These are phyloP conservation scores for Vicugna pacos DNA, from an alignment of 2,113 vertebrate genomes.

Conservation along the genomic window DNA sequence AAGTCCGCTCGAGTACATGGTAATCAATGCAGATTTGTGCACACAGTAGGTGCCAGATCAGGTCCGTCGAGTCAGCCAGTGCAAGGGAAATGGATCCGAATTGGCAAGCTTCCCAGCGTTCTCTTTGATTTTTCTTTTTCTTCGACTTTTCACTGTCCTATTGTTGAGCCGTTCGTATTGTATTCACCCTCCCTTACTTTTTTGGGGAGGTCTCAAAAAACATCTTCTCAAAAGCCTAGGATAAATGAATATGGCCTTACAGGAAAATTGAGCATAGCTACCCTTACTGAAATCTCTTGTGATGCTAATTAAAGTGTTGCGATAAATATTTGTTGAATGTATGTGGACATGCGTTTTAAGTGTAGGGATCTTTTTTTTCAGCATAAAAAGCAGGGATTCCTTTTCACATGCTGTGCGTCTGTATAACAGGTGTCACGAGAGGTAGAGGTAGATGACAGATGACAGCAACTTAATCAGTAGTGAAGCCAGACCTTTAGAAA, in stretches of 20 bases:
- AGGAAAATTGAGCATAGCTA: not conserved
- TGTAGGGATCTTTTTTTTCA: not conserved
- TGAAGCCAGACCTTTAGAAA: slow-evolving; percentile 65
- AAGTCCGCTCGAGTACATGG: not conserved
- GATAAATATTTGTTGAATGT: not conserved
- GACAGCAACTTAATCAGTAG: slow-evolving; percentile 4
- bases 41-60: not conserved
- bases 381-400: not conserved
- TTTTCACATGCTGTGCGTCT: not conserved
- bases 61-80: not conserved
- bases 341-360: not conserved
- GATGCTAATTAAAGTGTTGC: not conserved
- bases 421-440: slow-evolving; percentile 53
- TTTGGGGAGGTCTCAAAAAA: not conserved
- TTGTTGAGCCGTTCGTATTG: not conserved
- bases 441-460: not conserved
- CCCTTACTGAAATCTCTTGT: not conserved
- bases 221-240: not conserved
- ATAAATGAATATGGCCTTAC: not conserved
- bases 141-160: not conserved
- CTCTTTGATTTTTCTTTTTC: not conserved
- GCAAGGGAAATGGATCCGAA: not conserved
- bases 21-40: not conserved
- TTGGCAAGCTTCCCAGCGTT: not conserved
- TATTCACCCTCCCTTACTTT: not conserved